phyloP scores from a whole-genome alignment of 1,140 invertebrate genomes.

The Nephila pilipes region DNA sequence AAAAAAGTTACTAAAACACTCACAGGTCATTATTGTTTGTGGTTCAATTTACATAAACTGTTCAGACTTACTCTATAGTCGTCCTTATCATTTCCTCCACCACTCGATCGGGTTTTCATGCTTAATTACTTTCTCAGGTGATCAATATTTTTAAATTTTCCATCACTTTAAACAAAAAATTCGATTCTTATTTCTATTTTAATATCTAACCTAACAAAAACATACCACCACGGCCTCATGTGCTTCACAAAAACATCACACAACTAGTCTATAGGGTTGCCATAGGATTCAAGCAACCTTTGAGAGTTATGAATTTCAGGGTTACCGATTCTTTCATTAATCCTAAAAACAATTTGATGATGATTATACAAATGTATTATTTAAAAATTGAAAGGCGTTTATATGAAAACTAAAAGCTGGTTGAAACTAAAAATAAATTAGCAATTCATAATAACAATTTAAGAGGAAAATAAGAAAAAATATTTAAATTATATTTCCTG shows the following conservation, averaged over 20 bases:
- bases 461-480: too few species aligned
- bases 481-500: too few species aligned
- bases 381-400: neutral
- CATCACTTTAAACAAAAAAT: neutral
- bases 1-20: constrained; percentile 16
- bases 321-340: neutral
- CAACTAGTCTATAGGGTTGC: constrained; percentile 73
- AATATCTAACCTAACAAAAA: constrained; percentile 65
- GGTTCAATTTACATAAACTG: constrained; percentile 23
- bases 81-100: constrained; percentile 23
- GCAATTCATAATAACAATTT: neutral
- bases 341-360: neutral
- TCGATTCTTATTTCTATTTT: neutral
- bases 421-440: neutral
- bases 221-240: constrained; percentile 66
- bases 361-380: neutral
- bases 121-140: neutral
- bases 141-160: constrained; percentile 57
- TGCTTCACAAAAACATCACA: constrained; percentile 63
- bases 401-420: neutral
- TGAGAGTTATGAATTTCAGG: neutral
- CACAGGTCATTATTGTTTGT: constrained; percentile 60
- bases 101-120: constrained; percentile 71
- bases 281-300: constrained; percentile 58
- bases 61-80: constrained; percentile 67